Base-by-base conservation (phyloP, 2,888 invertebrate genomes). In the Ophion slaviceki region DNA sequence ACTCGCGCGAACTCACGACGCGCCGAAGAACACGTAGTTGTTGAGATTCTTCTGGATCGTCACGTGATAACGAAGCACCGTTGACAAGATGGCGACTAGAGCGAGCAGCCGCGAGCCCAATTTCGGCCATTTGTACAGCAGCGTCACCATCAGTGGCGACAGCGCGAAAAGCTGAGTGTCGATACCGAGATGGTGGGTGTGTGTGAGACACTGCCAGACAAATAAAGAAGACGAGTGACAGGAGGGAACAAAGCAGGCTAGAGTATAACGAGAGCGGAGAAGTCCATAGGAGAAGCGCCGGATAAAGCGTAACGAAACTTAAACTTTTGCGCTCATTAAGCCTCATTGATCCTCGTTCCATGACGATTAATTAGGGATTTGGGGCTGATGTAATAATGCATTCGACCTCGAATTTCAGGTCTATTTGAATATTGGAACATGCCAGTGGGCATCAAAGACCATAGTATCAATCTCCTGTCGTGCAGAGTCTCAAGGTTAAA, bases 121-220 rank as follows among this genome's bases (percentile, higher is more conserved):
- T 85, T 94, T 95, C 2, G 96, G 96, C 95, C 95, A 96, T 88
- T 95, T 96, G 95, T 96, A 96, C 24, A 96, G 90, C 2, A 94
- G 79, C 67, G 95, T 93, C 3, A 96, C 95, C 90, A 96, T 93
- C 8, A 96, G 88, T 0, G 96, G 96, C 1, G 96, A 96, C 24
- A 95, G 89, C 0, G 95, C 94, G 90, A 96, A 96, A 32, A 96
- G 92, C 92, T 96, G 96, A 0, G 96, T 96, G 89, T 96, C 96
- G 86, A 96, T 96, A 57, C 96, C 96, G 74, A 96, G 90, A 90
- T 96, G 96, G 92, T 96, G 96, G 0, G 96, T 96, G 88, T 96
- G 96, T 0, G 96, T 96, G 32, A 96, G 93, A 90, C 96, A 96
- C 96, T 96, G 91, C 82, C 94, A 94, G 84, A 20, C 32, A 82